Evolutionary conservation across 2,113 vertebrate genomes (phyloP).

Genomic region (Nettapus auritus): DNA sequence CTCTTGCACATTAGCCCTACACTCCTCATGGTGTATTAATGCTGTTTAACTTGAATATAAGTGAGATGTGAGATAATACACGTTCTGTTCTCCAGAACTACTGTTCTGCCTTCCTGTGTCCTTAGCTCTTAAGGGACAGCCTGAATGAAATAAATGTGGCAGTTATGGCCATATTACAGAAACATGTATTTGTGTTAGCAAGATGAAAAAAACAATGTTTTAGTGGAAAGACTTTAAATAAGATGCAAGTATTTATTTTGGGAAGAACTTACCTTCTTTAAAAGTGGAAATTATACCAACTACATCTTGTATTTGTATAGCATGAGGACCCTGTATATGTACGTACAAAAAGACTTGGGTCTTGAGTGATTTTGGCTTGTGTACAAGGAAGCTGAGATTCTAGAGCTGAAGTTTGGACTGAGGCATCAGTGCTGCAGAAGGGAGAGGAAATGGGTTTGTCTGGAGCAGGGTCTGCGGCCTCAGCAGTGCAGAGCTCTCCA

Average conservation of each 20-base stretch:
- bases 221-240: not conserved
- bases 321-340: rapidly evolving
- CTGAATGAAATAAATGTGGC: not conserved
- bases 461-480: rapidly evolving
- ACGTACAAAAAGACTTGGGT: not conserved
- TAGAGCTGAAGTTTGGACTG: rapidly evolving
- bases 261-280: not conserved
- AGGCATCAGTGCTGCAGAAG: rapidly evolving
- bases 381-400: rapidly evolving
- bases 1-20: not conserved
- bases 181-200: not conserved
- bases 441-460: rapidly evolving
- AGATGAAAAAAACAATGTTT: not conserved
- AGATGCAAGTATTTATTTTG: not conserved
- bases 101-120: not conserved
- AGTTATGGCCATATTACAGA: not conserved
- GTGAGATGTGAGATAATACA: not conserved
- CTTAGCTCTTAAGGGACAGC: not conserved
- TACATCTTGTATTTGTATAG: not conserved
- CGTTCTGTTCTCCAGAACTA: not conserved
- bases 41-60: too few species aligned
- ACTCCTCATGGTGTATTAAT: not conserved
- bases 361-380: not conserved
- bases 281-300: not conserved
- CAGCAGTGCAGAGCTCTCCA: not conserved